Conservation (phyloP, 2,113 vertebrate genomes). For the Actenoides hombroni region DNA sequence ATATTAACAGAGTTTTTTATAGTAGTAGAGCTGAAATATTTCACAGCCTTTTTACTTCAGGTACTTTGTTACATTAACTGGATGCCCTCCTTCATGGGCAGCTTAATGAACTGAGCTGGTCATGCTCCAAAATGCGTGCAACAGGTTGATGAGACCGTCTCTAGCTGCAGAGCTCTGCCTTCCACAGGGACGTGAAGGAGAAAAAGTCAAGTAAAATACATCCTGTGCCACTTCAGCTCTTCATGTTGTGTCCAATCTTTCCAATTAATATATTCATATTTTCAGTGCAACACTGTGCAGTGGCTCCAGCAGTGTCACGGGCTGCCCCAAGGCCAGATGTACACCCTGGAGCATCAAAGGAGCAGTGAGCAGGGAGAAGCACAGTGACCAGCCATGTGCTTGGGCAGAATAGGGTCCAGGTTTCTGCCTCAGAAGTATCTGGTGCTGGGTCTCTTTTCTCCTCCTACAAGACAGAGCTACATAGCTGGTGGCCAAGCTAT, state of each 20-base stretch:
- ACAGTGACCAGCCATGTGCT: fast-evolving
- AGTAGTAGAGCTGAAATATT: neutral
- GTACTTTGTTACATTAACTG: neutral
- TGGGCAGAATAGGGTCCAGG: neutral
- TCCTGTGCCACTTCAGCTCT: neutral
- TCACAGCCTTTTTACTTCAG: neutral
- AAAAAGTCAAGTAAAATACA: neutral
- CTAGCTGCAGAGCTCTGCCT: neutral
- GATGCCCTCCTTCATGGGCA: neutral
- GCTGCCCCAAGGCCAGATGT: neutral
- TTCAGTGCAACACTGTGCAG: neutral
- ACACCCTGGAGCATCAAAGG: neutral
- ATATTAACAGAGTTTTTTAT: slow-evolving; percentile 32
- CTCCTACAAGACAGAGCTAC: neutral
- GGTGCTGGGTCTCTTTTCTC: neutral
- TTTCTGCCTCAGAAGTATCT: neutral
- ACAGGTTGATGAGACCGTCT: neutral
- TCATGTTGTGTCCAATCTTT: neutral
- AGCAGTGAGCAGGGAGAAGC: neutral
- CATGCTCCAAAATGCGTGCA: neutral
- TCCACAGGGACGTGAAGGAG: neutral
- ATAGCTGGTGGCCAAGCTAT: neutral
- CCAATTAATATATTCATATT: neutral
- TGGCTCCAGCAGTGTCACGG: neutral
- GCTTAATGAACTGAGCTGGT: neutral